Percentiles rank a stretch among this genome's conserved stretches.
phyloP scores from a whole-genome alignment of 1,140 invertebrate species.

The Ostrea edulis region DNA sequence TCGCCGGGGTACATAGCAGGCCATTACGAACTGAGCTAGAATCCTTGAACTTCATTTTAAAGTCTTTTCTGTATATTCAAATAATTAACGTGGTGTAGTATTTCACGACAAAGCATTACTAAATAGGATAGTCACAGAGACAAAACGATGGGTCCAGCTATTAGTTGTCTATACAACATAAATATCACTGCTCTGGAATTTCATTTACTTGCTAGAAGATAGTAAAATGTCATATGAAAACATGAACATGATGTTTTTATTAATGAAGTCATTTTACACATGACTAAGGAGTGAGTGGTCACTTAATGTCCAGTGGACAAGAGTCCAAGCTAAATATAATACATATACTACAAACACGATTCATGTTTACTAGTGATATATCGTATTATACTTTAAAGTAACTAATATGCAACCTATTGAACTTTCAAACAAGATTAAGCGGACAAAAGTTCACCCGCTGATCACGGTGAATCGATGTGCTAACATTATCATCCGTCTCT shows the following conservation, averaged over 20 bases:
- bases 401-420: background rate
- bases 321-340: too few species aligned
- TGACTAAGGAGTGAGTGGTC: background rate
- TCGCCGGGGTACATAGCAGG: background rate
- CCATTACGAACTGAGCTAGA: background rate
- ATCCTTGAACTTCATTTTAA: background rate
- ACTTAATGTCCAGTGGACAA: background rate
- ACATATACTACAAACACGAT: background rate
- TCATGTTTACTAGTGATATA: background rate
- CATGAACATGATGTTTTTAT: background rate
- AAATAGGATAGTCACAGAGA: background rate
- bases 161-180: background rate
- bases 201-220: background rate
- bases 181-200: background rate
- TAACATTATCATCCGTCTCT: background rate
- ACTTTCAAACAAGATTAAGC: slow-evolving; percentile 22
- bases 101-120: background rate
- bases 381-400: background rate
- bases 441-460: slow-evolving; percentile 15
- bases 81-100: background rate
- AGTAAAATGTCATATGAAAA: background rate
- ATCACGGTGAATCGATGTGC: background rate
- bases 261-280: slow-evolving; percentile 1
- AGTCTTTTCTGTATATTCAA: background rate
- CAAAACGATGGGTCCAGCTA: background rate